Evolutionary conservation across 2,797 vertebrate species (phyloP), one percentile per base, ranked within the genome.

Genomic region (Pogonophryne albipinna): DNA sequence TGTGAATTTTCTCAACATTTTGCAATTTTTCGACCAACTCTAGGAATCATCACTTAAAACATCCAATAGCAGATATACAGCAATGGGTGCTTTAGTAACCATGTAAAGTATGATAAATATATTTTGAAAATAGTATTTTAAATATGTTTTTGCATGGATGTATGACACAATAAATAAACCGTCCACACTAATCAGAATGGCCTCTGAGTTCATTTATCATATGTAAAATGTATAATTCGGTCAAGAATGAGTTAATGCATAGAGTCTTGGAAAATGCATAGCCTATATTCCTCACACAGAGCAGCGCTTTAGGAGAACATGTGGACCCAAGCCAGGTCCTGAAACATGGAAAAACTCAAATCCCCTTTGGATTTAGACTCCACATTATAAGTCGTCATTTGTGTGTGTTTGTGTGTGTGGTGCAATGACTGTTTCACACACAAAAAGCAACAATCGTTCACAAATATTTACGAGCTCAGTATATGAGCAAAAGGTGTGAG

Each of bases 301-400:
- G 63, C 58, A 67, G 19, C 1, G 27, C 70, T 66, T 81, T 17
- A 38, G 47, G 59, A 86, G 8, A 79, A 71, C 45, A 61, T 49
- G 44, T 60, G 64, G 16, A 34, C 10, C 27, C 58, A 79, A 83
- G 23, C 72, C 0, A 17, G 8, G 61, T 78, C 23, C 56, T 71
- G 56, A 83, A 76, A 78, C 27, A 74, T 66, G 66, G 56, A 56
- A 71, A 74, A 76, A 57, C 27, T 70, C n/a, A 73, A 83, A 59
- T 44, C 63, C 57, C 19, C 31, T 49, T 76, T 68, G 66, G 70
- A 59, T 67, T 82, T 62, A 50, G 5, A 63, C 45, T 76, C n/a
- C 19, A 50, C 41, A n/a, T 72, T 34, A 69, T 84, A 66, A 38
- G 46, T 47, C 10, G 49, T 19, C 16, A 27, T 27, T 27, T 27